Percentiles rank a stretch among this genome's conserved stretches.
phyloP scores from a whole-genome alignment of 2,797 vertebrate genomes.

The Pseudopleuronectes americanus region DNA sequence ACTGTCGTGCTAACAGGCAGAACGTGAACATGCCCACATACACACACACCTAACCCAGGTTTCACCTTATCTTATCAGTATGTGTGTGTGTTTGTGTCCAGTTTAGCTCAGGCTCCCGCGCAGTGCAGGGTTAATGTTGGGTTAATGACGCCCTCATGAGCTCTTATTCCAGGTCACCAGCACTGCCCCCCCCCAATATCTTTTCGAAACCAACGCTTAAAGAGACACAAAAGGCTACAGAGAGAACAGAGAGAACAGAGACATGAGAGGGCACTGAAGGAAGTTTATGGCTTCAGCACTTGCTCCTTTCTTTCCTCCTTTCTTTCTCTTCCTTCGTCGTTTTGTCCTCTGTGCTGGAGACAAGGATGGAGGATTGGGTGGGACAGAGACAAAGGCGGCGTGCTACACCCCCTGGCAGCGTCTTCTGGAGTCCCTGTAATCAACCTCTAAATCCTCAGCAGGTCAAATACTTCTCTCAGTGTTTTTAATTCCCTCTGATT shows the following conservation, averaged over 20 bases:
- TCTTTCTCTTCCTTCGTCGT: constrained; percentile 16
- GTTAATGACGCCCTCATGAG: constrained; percentile 80
- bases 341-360: constrained; percentile 45
- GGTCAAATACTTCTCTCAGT: constrained; percentile 54
- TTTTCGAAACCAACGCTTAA: constrained; percentile 50
- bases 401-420: constrained; percentile 36
- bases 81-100: constrained; percentile 10
- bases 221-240: constrained; percentile 63
- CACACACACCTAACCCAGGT: background rate
- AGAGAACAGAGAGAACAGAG: constrained; percentile 68
- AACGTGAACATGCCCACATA: constrained; percentile 14
- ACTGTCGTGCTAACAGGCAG: constrained; percentile 29
- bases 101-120: constrained; percentile 26
- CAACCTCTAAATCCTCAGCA: constrained; percentile 57
- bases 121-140: constrained; percentile 71
- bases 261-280: constrained; percentile 67
- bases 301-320: constrained; percentile 57
- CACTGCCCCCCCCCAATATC: constrained; percentile 17
- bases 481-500: constrained; percentile 31
- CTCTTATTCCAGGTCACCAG: constrained; percentile 76
- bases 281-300: constrained; percentile 76
- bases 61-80: constrained; percentile 32
- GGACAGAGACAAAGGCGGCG: constrained; percentile 59
- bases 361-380: constrained; percentile 50
- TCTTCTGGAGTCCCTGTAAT: constrained; percentile 55